Evolutionary conservation across 2,888 invertebrate genomes (phyloP).

Genomic region (Scrobipalpa costella): DNA sequence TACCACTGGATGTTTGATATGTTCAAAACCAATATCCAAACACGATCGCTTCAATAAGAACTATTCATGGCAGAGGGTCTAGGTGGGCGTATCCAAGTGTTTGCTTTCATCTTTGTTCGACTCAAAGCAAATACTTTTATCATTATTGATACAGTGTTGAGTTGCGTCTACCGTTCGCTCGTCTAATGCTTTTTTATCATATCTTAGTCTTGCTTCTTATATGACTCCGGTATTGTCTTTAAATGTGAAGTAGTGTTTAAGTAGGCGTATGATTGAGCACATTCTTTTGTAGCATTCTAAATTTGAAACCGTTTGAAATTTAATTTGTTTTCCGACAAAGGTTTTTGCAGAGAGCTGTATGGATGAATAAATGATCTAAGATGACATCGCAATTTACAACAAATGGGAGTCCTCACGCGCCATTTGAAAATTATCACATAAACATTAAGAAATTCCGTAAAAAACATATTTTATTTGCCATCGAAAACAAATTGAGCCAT

Average conservation of each 20-base stretch:
- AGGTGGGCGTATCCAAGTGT: slow-evolving; percentile 69
- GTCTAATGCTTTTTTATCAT: slow-evolving; percentile 58
- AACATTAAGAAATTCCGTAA: slow-evolving; percentile 51
- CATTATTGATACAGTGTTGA: slow-evolving; percentile 73
- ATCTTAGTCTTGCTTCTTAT: slow-evolving; percentile 49
- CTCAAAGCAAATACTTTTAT: slow-evolving; percentile 77
- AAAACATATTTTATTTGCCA: slow-evolving; percentile 54
- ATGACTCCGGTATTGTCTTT: slow-evolving; percentile 58
- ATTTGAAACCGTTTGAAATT: background rate
- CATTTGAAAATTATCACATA: slow-evolving; percentile 57
- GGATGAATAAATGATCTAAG: slow-evolving; percentile 14
- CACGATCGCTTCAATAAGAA: slow-evolving; percentile 36
- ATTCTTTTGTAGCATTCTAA: background rate
- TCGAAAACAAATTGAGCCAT: slow-evolving; percentile 76
- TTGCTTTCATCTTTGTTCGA: slow-evolving; percentile 74
- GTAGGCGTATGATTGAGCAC: slow-evolving; percentile 29
- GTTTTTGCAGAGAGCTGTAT: background rate
- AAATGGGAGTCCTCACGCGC: slow-evolving; percentile 40
- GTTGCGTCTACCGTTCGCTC: slow-evolving; percentile 66
- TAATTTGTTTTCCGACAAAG: background rate
- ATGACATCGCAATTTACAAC: slow-evolving; percentile 27
- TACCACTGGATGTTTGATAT: slow-evolving; percentile 37
- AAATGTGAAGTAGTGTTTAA: slow-evolving; percentile 32
- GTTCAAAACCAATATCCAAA: slow-evolving; percentile 21
- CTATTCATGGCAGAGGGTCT: slow-evolving; percentile 49